Evolutionary conservation across 2,113 vertebrate genomes (phyloP), one percentile per base, ranked within the genome.

Genomic region (Gobiocypris rarus): DNA sequence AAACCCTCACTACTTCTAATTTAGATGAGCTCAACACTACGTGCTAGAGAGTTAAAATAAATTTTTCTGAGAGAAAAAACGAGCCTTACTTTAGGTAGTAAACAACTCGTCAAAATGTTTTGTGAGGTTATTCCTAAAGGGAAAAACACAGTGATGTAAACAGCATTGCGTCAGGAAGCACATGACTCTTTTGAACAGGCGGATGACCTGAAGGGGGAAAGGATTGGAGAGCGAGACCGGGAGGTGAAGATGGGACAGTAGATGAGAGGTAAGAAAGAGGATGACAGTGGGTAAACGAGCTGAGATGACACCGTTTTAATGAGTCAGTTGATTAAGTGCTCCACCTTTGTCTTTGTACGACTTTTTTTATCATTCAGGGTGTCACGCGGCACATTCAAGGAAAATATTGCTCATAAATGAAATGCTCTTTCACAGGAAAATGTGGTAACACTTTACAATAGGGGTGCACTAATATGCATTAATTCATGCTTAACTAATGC

Each of bases 161-260:
- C 9, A 56, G 9, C 7, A 75, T 58, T 58, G 50, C 14, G 22
- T 65, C 11, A 4, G 63, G 34, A 24, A 41, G 22, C 73, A 28
- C 58, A 65, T 65, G 73, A 48, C 8, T 67, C 22, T 63, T 83
- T 17, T 52, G 58, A 26, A 84, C 28, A 52, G 59, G 74, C 9
- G 22, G 45, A 45, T 78, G 74, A 78, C 24, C 34, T 78, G 76
- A 31, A 41, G n/a, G 63, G 54, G 71, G 41, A 48, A 63, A 19
- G 22, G n/a, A 41, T 43, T 19, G 38, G 17, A n/a, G 65, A 8
- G 38, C 26, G 24, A 65, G 24, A 28, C 28, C 43, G 2, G 31
- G 31, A 56, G n/a, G 10, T 15, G 81, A 17, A 63, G 9, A 13
- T 11, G 15, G 19, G 24, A 43, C 56, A 73, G n/a, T 19, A 54